These are phyloP conservation scores for Oscheius myriophilus DNA, from an alignment of 2,888 invertebrate species.

Conservation along the genomic window DNA sequence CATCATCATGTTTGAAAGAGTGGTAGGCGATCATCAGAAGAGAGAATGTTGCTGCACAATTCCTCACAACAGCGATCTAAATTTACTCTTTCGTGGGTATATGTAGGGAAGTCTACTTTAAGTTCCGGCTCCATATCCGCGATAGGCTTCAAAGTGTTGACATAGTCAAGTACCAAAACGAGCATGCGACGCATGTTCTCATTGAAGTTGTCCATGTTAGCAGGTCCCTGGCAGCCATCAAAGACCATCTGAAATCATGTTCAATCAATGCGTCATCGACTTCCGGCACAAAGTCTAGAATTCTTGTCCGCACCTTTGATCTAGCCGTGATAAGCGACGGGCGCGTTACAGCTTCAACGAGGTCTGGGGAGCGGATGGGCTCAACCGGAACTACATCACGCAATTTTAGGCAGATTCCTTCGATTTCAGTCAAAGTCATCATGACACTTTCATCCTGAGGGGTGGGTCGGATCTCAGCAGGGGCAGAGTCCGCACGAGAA, in stretches of 20 bases:
- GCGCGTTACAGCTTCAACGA: slow-evolving; percentile 43
- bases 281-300: no score
- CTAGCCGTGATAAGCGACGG: slow-evolving; percentile 49
- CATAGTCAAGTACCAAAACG: slow-evolving; percentile 64
- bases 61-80: slow-evolving; percentile 56
- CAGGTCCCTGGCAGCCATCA: slow-evolving; percentile 43
- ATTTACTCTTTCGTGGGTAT: background rate
- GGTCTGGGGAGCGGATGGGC: slow-evolving; percentile 28
- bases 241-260: slow-evolving; percentile 55
- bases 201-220: slow-evolving; percentile 30
- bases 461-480: slow-evolving; percentile 30
- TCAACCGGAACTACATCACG: slow-evolving; percentile 36
- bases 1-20: slow-evolving; percentile 43
- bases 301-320: slow-evolving; percentile 33
- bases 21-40: slow-evolving; percentile 57
- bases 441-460: slow-evolving; percentile 50
- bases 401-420: slow-evolving; percentile 56
- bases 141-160: slow-evolving; percentile 67
- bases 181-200: slow-evolving; percentile 53
- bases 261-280: background rate
- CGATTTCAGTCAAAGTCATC: slow-evolving; percentile 62
- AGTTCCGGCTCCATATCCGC: slow-evolving; percentile 62
- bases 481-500: slow-evolving; percentile 36
- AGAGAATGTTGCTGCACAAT: slow-evolving; percentile 46
- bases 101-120: slow-evolving; percentile 47